Conservation (phyloP, 2,113 vertebrate genomes). For the human region DNA sequence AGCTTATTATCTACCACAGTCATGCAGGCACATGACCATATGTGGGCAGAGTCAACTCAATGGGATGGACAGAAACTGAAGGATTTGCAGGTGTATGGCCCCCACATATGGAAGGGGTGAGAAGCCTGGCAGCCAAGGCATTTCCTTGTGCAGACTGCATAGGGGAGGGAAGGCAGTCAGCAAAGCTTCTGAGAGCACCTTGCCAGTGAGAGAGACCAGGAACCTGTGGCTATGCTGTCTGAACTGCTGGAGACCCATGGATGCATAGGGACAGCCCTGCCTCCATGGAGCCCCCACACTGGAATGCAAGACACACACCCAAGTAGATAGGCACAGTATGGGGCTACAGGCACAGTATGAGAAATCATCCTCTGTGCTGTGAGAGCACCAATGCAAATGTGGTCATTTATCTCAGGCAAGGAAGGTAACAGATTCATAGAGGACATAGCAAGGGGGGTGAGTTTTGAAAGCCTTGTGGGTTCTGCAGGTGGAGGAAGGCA, state of each 20-base stretch:
- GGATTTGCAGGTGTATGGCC: neutral
- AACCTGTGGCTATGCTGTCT: neutral
- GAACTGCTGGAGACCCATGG: neutral
- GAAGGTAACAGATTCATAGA: neutral
- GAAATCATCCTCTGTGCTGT: neutral
- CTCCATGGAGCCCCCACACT: rapidly evolving
- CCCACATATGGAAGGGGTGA: neutral
- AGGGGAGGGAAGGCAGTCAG: too few species aligned
- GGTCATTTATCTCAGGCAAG: neutral
- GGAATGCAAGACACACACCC: too few species aligned
- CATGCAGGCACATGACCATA: neutral
- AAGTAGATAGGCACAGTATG: neutral
- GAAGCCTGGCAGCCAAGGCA: neutral
- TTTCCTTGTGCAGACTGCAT: neutral
- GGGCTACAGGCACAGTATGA: too few species aligned
- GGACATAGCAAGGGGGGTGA: rapidly evolving
- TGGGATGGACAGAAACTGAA: neutral
- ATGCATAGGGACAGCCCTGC: neutral
- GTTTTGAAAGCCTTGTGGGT: neutral
- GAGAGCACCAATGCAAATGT: neutral
- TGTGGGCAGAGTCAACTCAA: neutral
- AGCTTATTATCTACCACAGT: neutral
- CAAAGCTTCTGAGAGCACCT: neutral
- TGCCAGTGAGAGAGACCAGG: neutral
- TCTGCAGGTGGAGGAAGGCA: neutral